These are phyloP conservation scores for Plagodis pulveraria DNA, from an alignment of 2,888 invertebrate species.

Conservation along the genomic window DNA sequence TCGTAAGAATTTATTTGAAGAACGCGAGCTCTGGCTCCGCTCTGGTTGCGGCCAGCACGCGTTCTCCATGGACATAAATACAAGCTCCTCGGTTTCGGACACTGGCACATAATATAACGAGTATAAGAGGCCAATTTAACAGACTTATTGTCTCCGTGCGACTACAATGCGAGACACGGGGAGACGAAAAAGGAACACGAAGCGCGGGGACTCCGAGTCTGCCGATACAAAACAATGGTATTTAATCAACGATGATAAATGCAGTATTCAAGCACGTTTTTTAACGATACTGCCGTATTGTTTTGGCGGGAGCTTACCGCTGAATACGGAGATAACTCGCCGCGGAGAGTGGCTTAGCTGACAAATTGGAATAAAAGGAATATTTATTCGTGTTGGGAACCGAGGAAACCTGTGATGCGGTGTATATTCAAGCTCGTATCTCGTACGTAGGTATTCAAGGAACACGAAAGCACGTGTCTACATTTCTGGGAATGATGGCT, in stretches of 20 bases:
- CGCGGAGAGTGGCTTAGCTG: slow-evolving; percentile 82
- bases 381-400: slow-evolving; percentile 79
- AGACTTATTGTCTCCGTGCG: slow-evolving; percentile 83
- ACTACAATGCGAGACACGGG: slow-evolving; percentile 78
- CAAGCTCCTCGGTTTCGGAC: slow-evolving; percentile 54
- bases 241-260: slow-evolving; percentile 85
- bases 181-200: slow-evolving; percentile 76
- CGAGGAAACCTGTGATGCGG: slow-evolving; percentile 48
- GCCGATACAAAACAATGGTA: slow-evolving; percentile 84
- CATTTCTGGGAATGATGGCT: slow-evolving; percentile 39
- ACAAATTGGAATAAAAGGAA: slow-evolving; percentile 85
- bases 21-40: slow-evolving; percentile 42
- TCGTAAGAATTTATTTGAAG: slow-evolving; percentile 64
- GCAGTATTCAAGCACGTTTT: slow-evolving; percentile 83
- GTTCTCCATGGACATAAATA: slow-evolving; percentile 68
- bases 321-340: slow-evolving; percentile 82
- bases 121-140: slow-evolving; percentile 82
- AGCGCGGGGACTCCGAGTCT: slow-evolving; percentile 71
- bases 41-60: slow-evolving; percentile 49
- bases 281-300: slow-evolving; percentile 83
- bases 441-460: slow-evolving; percentile 49
- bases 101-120: slow-evolving; percentile 68
- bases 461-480: slow-evolving; percentile 44
- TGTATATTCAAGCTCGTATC: slow-evolving; percentile 56
- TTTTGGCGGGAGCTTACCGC: slow-evolving; percentile 83